Evolutionary conservation across 2,888 invertebrate species (phyloP).

Genomic region (Tetanocera ferruginea): DNA sequence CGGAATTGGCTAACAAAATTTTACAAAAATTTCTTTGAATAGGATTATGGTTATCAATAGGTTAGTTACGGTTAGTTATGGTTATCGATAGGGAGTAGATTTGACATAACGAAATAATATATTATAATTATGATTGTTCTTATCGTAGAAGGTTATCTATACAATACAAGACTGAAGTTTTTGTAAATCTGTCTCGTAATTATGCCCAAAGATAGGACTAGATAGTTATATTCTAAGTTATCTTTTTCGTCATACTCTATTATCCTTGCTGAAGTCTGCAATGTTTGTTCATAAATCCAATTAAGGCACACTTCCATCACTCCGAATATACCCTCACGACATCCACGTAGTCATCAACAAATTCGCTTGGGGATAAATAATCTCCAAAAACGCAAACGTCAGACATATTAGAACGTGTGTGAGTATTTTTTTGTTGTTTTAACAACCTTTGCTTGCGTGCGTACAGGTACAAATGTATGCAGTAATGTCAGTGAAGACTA

Average conservation of each 20-base stretch:
- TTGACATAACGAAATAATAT: no score
- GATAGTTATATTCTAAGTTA: not conserved
- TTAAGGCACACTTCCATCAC: not conserved
- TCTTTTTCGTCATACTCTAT: not conserved
- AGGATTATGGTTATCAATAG: no score
- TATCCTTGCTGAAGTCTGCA: not conserved
- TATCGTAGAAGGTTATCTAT: not conserved
- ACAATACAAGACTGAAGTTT: not conserved
- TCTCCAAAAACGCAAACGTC: conserved; percentile 3
- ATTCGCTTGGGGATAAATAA: not conserved
- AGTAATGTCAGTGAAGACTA: not conserved
- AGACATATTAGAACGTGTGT: not conserved
- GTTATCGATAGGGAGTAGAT: no score
- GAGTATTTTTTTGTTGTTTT: not conserved
- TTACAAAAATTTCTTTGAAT: no score
- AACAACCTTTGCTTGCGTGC: not conserved
- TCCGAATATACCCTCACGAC: not conserved
- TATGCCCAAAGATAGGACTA: not conserved
- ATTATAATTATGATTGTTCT: not conserved
- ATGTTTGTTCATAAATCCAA: not conserved
- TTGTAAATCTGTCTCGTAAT: not conserved
- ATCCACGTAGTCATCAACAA: not conserved
- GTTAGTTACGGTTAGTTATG: no score
- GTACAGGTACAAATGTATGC: not conserved
- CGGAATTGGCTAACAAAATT: no score